Percentiles rank a stretch among this genome's conserved stretches.
phyloP scores from a whole-genome alignment of 2,888 invertebrate genomes.

The Ashinkailepas kermadecensis region DNA sequence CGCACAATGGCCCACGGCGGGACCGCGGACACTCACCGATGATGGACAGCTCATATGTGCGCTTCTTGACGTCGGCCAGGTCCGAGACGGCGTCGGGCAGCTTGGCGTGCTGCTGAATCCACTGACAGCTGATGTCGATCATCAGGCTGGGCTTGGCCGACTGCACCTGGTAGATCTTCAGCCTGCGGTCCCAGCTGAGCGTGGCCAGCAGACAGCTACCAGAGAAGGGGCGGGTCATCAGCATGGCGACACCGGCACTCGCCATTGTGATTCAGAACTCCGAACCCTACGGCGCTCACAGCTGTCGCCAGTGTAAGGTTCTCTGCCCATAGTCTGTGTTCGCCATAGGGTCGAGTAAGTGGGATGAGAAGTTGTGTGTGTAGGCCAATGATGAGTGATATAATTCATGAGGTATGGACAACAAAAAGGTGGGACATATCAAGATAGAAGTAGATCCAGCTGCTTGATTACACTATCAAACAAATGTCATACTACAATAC shows the following conservation, averaged over 20 bases:
- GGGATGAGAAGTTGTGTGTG: too few relatives aligned
- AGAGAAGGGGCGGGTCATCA: too few relatives aligned
- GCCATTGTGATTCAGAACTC: neutral
- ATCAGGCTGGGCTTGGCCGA: neutral
- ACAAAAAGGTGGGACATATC: too few relatives aligned
- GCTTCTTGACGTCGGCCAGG: neutral
- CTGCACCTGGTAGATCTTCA: neutral
- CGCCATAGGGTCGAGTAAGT: too few relatives aligned
- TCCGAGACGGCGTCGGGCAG: neutral
- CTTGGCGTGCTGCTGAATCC: neutral
- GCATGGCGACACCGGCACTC: too few relatives aligned
- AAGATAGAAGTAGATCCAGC: too few relatives aligned
- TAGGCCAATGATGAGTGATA: too few relatives aligned
- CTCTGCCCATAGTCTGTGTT: too few relatives aligned
- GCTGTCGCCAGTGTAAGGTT: neutral
- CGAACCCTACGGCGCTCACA: neutral
- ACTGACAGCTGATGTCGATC: neutral
- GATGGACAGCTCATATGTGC: slow-evolving; percentile 1
- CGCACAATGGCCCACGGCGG: too few relatives aligned
- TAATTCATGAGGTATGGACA: too few relatives aligned
- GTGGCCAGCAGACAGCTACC: slow-evolving; percentile 7
- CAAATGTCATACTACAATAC: too few relatives aligned
- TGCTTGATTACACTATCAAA: too few relatives aligned
- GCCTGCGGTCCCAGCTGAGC: neutral
- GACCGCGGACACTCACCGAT: neutral